Evolutionary conservation across 2,888 invertebrate genomes (phyloP), one percentile per base, ranked within the genome.

Genomic region (Cephus spinipes): DNA sequence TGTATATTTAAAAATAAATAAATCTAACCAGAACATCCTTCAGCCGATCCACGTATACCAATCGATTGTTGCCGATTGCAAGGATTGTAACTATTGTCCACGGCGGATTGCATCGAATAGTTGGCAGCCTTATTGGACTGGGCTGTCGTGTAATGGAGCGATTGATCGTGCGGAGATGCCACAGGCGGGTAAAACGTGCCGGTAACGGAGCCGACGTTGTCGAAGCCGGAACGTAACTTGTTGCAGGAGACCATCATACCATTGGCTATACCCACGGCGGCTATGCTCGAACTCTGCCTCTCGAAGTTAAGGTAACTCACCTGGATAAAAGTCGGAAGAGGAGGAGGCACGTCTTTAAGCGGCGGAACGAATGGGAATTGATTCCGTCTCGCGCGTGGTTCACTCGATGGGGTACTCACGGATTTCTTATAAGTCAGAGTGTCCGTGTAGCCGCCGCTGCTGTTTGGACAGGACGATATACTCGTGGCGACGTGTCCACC

Each of bases 141-240:
- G 9, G 86, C 84, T 79, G 85, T 87, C 40, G 87, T 87, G 83
- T 91, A 91, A 80, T 92, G 91, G 68, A 96, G 91, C 80, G 95
- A 92, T 89, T 96, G 95, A 87, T 96, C 96, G 88, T 97, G 96
- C 4, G 96, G 95, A 35, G 96, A 96, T 4, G 97, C 96, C 34
- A 97, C 96, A 1, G 97, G 97, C 32, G 97, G 97, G 90, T 96
- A 97, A 92, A 96, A 97, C 11, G 97, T 97, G 30, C 97, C 97
- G n/a, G 96, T 96, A 23, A 97, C 96, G 36, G 96, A 94, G 81
- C 96, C 96, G 0, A 96, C 95, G 89, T 96, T 96, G 87, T 97
- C 96, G 35, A 96, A 94, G 81, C 96, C 93, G 69, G 96, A 95
- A 85, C 97, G 95, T 89, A 96, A 96, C 76, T 96, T 96, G 90